Evolutionary conservation across 2,113 vertebrate genomes (phyloP).

Genomic region (Gopherus flavomarginatus): DNA sequence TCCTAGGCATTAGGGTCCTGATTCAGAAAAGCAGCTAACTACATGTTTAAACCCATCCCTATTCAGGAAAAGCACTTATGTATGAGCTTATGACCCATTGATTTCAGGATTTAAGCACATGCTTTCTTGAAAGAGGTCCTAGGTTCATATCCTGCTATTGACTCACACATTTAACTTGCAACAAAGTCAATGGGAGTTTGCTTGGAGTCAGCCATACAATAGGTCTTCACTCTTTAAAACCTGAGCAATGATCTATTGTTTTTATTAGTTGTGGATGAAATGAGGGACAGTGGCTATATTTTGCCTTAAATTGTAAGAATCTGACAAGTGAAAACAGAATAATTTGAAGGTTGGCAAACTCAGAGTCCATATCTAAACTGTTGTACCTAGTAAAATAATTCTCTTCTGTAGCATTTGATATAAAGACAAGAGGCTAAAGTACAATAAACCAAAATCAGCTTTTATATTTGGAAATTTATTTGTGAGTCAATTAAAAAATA

Average conservation of each 20-base stretch:
- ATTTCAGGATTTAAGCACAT: background rate
- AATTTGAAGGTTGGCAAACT: background rate
- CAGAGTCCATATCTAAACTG: background rate
- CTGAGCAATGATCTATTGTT: background rate
- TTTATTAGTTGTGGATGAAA: background rate
- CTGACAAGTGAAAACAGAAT: background rate
- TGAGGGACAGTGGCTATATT: background rate
- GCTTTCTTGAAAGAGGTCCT: background rate
- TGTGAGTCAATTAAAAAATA: background rate
- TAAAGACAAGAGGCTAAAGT: background rate
- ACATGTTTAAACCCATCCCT: background rate
- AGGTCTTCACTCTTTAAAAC: background rate
- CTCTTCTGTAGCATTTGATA: background rate
- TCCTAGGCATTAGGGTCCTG: rapidly evolving
- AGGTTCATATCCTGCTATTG: background rate
- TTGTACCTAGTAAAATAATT: rapidly evolving
- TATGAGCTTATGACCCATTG: background rate
- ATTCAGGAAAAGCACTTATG: background rate
- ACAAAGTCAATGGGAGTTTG: background rate
- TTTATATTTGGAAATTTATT: background rate
- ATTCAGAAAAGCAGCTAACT: background rate
- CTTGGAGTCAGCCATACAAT: background rate
- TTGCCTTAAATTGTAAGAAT: background rate
- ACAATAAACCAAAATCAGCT: background rate
- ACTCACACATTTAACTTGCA: background rate